Conservation (phyloP, 2,797 vertebrate species). For the Megalops cyprinoides region DNA sequence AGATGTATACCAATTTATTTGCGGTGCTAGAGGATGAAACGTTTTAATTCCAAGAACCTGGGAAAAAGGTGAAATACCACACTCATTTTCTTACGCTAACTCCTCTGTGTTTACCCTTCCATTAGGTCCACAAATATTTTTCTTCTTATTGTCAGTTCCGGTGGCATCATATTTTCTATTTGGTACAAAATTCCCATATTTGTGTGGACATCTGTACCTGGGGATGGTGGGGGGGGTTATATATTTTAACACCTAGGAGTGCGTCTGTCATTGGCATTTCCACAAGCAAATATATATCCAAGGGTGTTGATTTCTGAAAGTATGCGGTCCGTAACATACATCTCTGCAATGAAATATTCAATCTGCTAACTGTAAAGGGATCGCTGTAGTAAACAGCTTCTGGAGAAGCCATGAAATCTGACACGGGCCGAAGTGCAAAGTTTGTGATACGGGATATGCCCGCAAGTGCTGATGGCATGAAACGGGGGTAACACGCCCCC, state of each 20-base stretch:
- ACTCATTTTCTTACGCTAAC: neutral
- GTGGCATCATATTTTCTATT: too few species aligned
- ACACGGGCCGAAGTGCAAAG: constrained; percentile 72
- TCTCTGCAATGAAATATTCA: constrained; percentile 72
- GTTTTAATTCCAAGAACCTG: too few species aligned
- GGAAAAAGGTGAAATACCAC: too few species aligned
- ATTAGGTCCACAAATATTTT: neutral
- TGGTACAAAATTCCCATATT: too few species aligned
- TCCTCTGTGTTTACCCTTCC: neutral
- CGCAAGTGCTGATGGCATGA: constrained; percentile 64
- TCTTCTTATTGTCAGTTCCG: too few species aligned
- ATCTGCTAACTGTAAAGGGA: constrained; percentile 75
- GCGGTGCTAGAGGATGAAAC: too few species aligned
- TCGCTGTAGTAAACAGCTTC: constrained; percentile 71
- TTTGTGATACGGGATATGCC: constrained; percentile 71
- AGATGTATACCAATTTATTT: too few species aligned
- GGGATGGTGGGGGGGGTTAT: constrained; percentile 28
- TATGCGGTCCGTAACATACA: constrained; percentile 69
- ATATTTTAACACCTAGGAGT: constrained; percentile 56
- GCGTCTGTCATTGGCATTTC: constrained; percentile 55
- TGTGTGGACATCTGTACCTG: neutral
- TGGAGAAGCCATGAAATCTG: constrained; percentile 76
- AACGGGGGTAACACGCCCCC: constrained; percentile 53
- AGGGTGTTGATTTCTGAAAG: constrained; percentile 80
- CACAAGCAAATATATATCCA: constrained; percentile 71